Percentiles rank a stretch among this genome's conserved stretches.
These are phyloP conservation scores for Peromyscus californicus DNA, from an alignment of 2,113 vertebrate genomes.

Conservation along the genomic window DNA sequence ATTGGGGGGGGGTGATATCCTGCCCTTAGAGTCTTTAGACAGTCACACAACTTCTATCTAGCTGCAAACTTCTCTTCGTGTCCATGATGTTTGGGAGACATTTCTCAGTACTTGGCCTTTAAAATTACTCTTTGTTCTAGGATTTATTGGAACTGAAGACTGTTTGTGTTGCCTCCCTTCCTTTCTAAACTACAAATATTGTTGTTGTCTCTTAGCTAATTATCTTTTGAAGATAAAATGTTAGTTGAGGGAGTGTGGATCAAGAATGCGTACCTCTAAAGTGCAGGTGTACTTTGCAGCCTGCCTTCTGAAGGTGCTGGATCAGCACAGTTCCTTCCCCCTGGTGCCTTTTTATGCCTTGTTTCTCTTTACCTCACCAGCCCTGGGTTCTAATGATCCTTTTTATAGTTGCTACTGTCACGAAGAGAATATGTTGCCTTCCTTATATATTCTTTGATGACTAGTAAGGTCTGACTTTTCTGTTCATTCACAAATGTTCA, in stretches of 20 bases:
- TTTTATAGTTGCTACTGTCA: background rate
- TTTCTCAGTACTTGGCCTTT: constrained; percentile 4
- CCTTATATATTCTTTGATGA: constrained; percentile 2
- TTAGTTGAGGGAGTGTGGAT: background rate
- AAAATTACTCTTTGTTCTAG: background rate
- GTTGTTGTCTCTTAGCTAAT: background rate
- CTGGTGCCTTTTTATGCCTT: background rate
- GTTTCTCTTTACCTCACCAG: background rate
- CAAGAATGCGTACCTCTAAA: background rate
- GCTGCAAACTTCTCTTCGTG: background rate
- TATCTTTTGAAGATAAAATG: constrained; percentile 29
- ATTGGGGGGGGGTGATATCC: background rate
- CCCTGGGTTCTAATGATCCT: background rate
- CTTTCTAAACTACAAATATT: background rate
- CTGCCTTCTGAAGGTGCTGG: background rate
- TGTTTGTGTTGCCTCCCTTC: background rate
- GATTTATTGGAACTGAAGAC: background rate
- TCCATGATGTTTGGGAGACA: background rate
- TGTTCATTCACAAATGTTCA: constrained; percentile 14
- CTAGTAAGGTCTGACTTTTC: background rate
- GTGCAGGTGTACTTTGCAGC: background rate
- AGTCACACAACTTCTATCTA: background rate
- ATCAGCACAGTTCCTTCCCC: background rate
- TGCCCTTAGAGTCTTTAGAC: background rate
- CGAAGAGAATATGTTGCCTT: background rate